Conservation (phyloP, 2,113 vertebrate genomes). For the Leiothrix lutea region DNA sequence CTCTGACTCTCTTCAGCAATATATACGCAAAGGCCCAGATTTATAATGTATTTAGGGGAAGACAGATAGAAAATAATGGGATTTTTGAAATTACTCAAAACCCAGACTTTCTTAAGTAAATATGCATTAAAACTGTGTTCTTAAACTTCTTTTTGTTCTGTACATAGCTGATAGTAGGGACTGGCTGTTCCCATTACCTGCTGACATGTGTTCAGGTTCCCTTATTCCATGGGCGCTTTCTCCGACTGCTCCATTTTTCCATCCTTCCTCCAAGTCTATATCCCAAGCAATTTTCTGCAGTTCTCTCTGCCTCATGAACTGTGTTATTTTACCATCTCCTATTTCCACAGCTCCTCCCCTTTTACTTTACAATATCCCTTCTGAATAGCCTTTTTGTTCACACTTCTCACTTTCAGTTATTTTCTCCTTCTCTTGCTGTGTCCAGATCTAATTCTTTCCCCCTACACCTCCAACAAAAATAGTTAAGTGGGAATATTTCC, state of each 20-base stretch:
- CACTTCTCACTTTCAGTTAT: background rate
- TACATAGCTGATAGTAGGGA: background rate
- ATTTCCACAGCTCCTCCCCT: background rate
- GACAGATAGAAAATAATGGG: background rate
- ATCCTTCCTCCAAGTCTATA: background rate
- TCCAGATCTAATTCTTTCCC: background rate
- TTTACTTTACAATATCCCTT: background rate
- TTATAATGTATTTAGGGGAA: background rate
- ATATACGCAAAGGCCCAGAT: background rate
- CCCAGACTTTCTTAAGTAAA: background rate
- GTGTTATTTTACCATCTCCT: background rate
- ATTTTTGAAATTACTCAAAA: background rate
- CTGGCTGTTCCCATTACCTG: background rate
- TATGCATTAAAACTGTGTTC: background rate
- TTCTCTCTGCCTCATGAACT: background rate
- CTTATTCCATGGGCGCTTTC: background rate
- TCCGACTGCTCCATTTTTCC: background rate
- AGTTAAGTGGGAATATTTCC: background rate
- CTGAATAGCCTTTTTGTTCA: slow-evolving; percentile 7
- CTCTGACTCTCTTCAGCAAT: background rate
- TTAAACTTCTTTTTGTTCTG: background rate
- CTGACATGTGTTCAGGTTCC: background rate
- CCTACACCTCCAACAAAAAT: background rate
- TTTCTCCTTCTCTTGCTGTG: background rate
- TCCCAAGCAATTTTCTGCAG: background rate